These are phyloP conservation scores for Furcifer pardalis DNA, from an alignment of 2,797 vertebrate genomes.

Conservation along the genomic window DNA sequence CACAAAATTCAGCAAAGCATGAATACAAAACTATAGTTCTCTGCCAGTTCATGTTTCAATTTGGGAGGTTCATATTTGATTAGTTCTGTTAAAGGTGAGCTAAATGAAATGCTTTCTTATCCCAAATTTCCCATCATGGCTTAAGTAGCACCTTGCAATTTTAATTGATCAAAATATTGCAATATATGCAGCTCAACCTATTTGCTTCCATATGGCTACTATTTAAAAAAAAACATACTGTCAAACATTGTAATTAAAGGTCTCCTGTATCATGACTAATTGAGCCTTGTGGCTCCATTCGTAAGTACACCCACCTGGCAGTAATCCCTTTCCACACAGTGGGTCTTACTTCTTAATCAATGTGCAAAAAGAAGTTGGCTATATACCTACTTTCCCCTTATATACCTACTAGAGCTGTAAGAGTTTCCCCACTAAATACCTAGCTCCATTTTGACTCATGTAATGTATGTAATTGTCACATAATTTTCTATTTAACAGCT, in stretches of 20 bases:
- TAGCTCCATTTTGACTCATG: conserved; percentile 29
- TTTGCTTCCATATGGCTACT: not conserved
- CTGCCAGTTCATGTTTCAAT: too few relatives aligned
- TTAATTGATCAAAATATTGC: too few relatives aligned
- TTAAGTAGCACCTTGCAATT: too few relatives aligned
- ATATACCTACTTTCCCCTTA: not conserved
- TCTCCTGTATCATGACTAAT: not conserved
- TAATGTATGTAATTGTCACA: conserved; percentile 39
- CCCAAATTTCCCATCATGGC: too few relatives aligned
- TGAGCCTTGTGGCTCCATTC: not conserved
- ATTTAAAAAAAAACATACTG: too few relatives aligned
- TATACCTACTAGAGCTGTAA: not conserved
- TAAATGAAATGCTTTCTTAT: too few relatives aligned
- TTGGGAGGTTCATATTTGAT: too few relatives aligned
- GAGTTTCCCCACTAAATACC: not conserved
- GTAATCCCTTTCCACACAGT: not conserved
- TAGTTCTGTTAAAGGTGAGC: too few relatives aligned
- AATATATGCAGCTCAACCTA: not conserved
- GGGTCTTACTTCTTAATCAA: not conserved
- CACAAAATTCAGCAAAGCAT: not conserved
- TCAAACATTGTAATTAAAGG: not conserved
- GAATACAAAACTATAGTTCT: not conserved
- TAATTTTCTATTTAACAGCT: conserved; percentile 40
- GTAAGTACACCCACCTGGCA: not conserved
- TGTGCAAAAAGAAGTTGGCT: not conserved